phyloP scores from a whole-genome alignment of 2,888 invertebrate genomes.

The Hesperia comma region DNA sequence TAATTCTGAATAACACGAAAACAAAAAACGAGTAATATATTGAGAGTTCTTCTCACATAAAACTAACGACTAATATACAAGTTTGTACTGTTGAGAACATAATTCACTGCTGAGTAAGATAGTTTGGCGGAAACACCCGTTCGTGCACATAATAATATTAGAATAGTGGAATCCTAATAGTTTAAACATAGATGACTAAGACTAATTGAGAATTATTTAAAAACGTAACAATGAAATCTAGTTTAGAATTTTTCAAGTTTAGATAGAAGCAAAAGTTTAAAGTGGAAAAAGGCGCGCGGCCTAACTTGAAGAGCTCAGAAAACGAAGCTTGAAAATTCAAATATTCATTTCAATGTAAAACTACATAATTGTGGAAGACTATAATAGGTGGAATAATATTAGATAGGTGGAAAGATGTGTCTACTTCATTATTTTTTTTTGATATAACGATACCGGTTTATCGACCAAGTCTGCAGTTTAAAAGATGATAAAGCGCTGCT shows the following conservation, averaged over 20 bases:
- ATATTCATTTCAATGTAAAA: conserved; percentile 40
- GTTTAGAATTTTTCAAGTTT: conserved; percentile 3
- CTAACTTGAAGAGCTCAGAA: neutral
- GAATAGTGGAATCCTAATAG: conserved; percentile 5
- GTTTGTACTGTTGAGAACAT: conserved; percentile 74
- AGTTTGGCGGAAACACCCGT: conserved; percentile 39
- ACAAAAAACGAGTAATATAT: conserved; percentile 50
- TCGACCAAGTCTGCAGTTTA: neutral
- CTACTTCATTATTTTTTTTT: neutral
- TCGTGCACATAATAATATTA: neutral
- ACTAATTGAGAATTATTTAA: conserved; percentile 20
- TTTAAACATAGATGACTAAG: conserved; percentile 17
- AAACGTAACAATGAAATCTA: conserved; percentile 5
- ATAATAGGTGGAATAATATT: conserved; percentile 50
- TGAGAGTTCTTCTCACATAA: conserved; percentile 57
- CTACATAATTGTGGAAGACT: conserved; percentile 58
- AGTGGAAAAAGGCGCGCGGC: conserved; percentile 7
- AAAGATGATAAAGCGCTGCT: no score
- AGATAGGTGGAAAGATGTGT: neutral
- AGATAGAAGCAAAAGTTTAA: conserved; percentile 6
- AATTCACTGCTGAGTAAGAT: conserved; percentile 61
- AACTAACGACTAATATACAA: conserved; percentile 67
- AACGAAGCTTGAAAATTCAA: conserved; percentile 2
- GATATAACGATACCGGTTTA: neutral
- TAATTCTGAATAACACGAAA: conserved; percentile 39